These are phyloP conservation scores for Poeciliopsis retropinna DNA, from an alignment of 2,113 vertebrate species.

Conservation along the genomic window DNA sequence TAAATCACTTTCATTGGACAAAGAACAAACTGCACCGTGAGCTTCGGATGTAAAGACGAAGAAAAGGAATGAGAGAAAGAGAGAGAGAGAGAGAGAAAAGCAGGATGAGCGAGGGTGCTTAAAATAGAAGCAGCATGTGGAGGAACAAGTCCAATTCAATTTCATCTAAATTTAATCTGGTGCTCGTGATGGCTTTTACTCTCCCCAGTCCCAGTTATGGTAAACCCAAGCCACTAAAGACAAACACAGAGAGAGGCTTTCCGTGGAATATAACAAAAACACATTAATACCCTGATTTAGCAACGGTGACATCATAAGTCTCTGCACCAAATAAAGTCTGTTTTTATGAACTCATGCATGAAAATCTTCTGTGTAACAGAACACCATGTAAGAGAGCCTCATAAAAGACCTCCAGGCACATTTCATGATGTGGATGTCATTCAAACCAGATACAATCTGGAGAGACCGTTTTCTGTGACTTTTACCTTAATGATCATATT, in stretches of 20 bases:
- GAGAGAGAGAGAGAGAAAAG: neutral
- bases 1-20: constrained; percentile 25
- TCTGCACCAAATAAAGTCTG: neutral
- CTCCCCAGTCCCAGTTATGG: neutral
- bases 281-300: constrained; percentile 31
- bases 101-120: constrained; percentile 7
- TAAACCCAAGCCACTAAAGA: constrained; percentile 5
- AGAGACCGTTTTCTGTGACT: neutral
- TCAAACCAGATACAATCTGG: neutral
- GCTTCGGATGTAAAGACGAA: neutral
- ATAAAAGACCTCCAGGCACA: constrained; percentile 20
- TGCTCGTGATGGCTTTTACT: constrained; percentile 25
- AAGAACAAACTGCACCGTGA: constrained; percentile 15
- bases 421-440: constrained; percentile 16
- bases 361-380: constrained; percentile 2
- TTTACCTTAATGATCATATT: neutral
- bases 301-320: constrained; percentile 15
- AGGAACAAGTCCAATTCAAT: constrained; percentile 52
- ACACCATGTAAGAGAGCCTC: constrained; percentile 12
- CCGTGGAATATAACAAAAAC: constrained; percentile 10
- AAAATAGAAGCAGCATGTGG: constrained; percentile 47
- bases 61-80: neutral
- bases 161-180: constrained; percentile 47
- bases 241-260: constrained; percentile 1
- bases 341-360: neutral